Percentiles rank a stretch among this genome's conserved stretches.
phyloP scores from a whole-genome alignment of 2,797 vertebrate genomes.

The Onychomys arenicola region DNA sequence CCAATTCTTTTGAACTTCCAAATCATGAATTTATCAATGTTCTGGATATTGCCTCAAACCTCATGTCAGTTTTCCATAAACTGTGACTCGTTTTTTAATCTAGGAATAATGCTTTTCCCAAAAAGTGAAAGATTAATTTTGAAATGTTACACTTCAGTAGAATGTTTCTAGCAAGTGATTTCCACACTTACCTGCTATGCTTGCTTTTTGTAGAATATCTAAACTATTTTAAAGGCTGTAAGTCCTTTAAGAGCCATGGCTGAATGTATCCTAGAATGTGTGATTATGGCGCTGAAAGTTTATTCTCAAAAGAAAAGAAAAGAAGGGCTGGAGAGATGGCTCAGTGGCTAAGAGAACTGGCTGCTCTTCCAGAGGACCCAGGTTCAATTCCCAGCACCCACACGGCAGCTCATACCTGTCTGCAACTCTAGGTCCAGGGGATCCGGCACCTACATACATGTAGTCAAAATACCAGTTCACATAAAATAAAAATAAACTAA shows the following conservation, averaged over 20 bases:
- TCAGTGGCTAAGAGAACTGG: not conserved
- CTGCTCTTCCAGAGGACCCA: not conserved
- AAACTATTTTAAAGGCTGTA: constrained; percentile 55
- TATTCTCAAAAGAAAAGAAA: constrained; percentile 58
- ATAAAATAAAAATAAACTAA: not conserved
- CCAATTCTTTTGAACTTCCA: constrained; percentile 39
- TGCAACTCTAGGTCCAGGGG: not conserved
- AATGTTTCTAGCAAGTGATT: constrained; percentile 27
- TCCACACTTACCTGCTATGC: constrained; percentile 27
- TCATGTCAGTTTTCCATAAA: constrained; percentile 59
- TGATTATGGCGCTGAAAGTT: constrained; percentile 51
- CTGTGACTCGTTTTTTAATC: constrained; percentile 52
- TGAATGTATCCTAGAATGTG: constrained; percentile 45
- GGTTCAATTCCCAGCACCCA: not conserved
- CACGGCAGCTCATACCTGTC: not conserved
- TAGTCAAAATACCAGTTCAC: not conserved
- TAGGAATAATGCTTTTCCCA: constrained; percentile 51
- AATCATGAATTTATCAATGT: constrained; percentile 52
- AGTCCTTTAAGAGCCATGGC: constrained; percentile 24
- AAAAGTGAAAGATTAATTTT: constrained; percentile 17
- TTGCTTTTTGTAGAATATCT: constrained; percentile 55
- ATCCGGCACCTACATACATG: not conserved
- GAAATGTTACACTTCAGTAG: constrained; percentile 53
- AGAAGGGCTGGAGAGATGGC: not conserved
- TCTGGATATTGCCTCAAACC: constrained; percentile 21